phyloP scores from a whole-genome alignment of 2,113 vertebrate genomes.

The Campylorhamphus procurvoides region DNA sequence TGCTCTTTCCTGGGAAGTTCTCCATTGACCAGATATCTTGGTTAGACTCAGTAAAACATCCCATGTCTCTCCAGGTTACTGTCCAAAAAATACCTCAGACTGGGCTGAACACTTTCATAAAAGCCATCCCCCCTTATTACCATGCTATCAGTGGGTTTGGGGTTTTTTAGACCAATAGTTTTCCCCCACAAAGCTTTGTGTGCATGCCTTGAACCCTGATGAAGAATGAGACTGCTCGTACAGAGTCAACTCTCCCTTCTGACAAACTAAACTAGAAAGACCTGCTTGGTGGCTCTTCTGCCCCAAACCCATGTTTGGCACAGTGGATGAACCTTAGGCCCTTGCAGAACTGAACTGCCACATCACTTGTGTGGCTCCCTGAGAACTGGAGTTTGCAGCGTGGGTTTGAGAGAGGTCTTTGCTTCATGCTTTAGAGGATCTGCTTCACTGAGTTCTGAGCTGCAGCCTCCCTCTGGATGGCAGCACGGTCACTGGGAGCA shows the following conservation, averaged over 20 bases:
- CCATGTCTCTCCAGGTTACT: neutral
- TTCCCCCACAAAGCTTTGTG: neutral
- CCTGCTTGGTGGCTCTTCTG: neutral
- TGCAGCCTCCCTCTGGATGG: conserved; percentile 23
- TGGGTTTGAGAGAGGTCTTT: neutral
- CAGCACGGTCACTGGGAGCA: neutral
- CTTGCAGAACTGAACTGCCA: neutral
- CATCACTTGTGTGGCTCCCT: neutral
- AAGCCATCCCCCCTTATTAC: neutral
- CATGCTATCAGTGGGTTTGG: neutral
- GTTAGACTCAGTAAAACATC: neutral
- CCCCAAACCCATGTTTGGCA: neutral
- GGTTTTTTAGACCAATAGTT: neutral
- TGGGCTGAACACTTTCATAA: neutral
- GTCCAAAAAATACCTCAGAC: neutral
- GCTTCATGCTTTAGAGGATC: too few species aligned
- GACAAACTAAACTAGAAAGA: neutral
- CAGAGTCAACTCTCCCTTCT: neutral
- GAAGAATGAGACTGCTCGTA: neutral
- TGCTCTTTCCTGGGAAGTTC: neutral
- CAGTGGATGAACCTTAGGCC: neutral
- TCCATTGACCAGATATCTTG: neutral
- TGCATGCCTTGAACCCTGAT: neutral
- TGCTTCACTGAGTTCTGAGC: neutral
- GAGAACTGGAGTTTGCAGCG: neutral